A percentile compares a stretch with the other conserved stretches of the same genome.
These are phyloP conservation scores for Orthosia gothica DNA, from an alignment of 2,888 invertebrate species.

Conservation along the genomic window DNA sequence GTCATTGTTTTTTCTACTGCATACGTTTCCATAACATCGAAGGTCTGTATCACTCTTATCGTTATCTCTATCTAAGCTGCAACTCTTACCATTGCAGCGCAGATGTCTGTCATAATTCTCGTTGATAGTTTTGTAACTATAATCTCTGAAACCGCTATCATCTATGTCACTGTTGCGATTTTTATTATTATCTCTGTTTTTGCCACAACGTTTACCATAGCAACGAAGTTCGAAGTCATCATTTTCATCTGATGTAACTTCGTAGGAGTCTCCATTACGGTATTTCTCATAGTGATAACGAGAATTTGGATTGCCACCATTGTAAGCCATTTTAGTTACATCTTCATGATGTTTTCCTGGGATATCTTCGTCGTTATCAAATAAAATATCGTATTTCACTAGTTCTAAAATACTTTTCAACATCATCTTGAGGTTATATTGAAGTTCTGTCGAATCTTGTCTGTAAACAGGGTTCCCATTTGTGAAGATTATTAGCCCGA, in stretches of 20 bases:
- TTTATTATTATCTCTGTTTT: neutral
- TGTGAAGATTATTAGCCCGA: constrained; percentile 38
- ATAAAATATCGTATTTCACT: constrained; percentile 32
- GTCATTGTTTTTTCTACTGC: constrained; percentile 8
- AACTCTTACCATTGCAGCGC: constrained; percentile 19
- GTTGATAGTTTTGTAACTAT: constrained; percentile 24
- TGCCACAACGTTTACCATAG: constrained; percentile 5
- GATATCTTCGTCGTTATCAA: constrained; percentile 28
- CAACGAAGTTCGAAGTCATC: neutral
- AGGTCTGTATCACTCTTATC: constrained; percentile 1
- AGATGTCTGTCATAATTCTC: constrained; percentile 19
- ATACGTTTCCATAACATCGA: constrained; percentile 29
- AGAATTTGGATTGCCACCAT: neutral
- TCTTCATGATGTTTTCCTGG: constrained; percentile 24
- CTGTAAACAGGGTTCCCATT: constrained; percentile 21
- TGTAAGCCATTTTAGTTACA: too few relatives aligned
- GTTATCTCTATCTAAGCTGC: neutral
- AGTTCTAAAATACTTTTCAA: constrained; percentile 9
- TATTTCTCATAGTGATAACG: neutral
- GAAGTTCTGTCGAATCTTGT: constrained; percentile 4
- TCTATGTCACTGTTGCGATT: neutral
- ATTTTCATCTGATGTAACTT: neutral
- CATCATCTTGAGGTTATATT: constrained; percentile 23
- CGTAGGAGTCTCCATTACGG: neutral
- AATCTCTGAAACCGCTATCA: constrained; percentile 12